A percentile compares a stretch with the other conserved stretches of the same genome.
These are phyloP conservation scores for Lepus timidus DNA, from an alignment of 2,113 vertebrate species.

Conservation along the genomic window DNA sequence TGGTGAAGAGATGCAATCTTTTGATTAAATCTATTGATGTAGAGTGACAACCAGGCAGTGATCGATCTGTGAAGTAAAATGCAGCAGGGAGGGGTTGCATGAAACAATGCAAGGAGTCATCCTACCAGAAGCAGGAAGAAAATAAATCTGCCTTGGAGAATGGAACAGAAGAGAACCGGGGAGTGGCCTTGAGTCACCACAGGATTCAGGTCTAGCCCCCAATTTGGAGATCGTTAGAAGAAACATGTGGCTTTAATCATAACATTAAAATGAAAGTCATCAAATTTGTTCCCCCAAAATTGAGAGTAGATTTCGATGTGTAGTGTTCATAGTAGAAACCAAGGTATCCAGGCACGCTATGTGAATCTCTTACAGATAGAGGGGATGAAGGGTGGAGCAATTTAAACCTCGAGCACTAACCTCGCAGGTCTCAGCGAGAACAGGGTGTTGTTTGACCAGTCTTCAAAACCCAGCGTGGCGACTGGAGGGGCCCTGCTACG, in stretches of 20 bases:
- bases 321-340: not conserved
- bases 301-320: not conserved
- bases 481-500: not conserved
- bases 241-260: not conserved
- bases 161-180: not conserved
- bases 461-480: not conserved
- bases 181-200: no score
- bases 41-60: not conserved
- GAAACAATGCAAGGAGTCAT: not conserved
- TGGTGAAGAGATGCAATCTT: not conserved
- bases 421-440: conserved; percentile 2
- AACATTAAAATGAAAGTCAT: not conserved
- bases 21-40: conserved; percentile 23
- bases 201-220: not conserved
- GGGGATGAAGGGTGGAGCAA: not conserved
- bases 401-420: not conserved
- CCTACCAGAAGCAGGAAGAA: not conserved
- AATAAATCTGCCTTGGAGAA: not conserved
- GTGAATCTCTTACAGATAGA: not conserved
- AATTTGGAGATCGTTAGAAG: not conserved
- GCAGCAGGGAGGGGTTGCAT: not conserved
- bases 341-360: not conserved
- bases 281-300: not conserved
- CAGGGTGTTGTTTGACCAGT: not conserved
- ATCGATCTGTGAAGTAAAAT: conserved; percentile 27